Evolutionary conservation across 2,797 vertebrate genomes (phyloP).

Genomic region (Pseudochromis fuscus): DNA sequence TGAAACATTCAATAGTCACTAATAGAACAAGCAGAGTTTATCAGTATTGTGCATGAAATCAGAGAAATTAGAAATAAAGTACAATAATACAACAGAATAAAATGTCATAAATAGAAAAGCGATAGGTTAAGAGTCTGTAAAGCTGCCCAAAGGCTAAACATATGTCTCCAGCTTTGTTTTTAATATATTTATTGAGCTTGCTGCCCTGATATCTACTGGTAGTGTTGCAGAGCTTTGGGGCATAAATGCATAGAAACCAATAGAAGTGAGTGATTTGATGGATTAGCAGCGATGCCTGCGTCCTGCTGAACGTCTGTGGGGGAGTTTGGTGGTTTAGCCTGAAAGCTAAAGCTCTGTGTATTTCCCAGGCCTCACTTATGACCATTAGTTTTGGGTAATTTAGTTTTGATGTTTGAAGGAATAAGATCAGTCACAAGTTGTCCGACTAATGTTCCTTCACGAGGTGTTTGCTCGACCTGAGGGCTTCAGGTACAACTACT

Average conservation of each 20-base stretch:
- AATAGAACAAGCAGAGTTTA: no score
- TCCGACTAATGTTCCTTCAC: not conserved
- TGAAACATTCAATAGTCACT: no score
- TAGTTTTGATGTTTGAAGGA: not conserved
- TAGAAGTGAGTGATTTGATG: not conserved
- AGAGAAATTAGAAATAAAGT: no score
- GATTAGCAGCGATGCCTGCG: constrained; percentile 3
- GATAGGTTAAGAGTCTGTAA: no score
- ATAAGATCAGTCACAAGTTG: not conserved
- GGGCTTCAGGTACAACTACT: not conserved
- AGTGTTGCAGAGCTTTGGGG: no score
- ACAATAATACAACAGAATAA: no score
- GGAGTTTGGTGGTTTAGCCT: not conserved
- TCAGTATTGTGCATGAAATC: no score
- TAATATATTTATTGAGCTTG: no score
- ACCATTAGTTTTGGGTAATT: constrained; percentile 17
- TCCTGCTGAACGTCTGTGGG: not conserved
- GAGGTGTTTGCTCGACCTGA: not conserved
- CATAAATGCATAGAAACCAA: not conserved
- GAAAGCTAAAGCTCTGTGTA: not conserved
- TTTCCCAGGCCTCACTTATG: not conserved
- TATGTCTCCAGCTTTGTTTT: no score
- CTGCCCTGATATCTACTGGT: no score
- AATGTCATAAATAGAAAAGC: no score
- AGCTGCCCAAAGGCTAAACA: no score